Evolutionary conservation across 2,888 invertebrate species (phyloP), one percentile per base, ranked within the genome.

Genomic region (Alloscopus bannaensis): DNA sequence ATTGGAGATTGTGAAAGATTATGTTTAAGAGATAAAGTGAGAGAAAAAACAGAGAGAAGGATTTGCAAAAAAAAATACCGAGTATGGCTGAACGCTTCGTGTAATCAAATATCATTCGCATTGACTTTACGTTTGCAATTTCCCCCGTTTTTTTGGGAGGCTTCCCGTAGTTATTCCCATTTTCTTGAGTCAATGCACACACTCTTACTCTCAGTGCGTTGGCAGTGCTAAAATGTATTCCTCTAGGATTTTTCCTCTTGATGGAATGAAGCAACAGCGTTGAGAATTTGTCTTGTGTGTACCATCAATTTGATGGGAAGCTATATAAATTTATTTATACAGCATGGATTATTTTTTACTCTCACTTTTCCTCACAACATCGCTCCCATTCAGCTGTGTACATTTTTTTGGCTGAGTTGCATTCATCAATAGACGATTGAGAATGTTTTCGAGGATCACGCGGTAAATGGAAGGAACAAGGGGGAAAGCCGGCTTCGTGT

Each of bases 91-190:
- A 18, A n/a, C 29, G 22, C 29, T 24, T 36, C 20, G 36, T 62
- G 42, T 62, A 62, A 62, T 62, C 62, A 62, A 62, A 62, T 62
- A 62, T 62, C 62, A 42, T 24, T 62, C 42, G 40, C 29, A 62
- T 62, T 40, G 42, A 40, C 62, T 62, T 40, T 20, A 62, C 62
- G 42, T 62, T 62, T 20, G 18, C 18, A 18, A 6, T 20, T 6
- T 55, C 55, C 24, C 24, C 22, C 20, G 26, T 55, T 55, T 55
- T 22, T 55, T n/a, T 24, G n/a, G 36, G 13, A 13, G 36, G 36
- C 36, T 36, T 13, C 13, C 36, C 36, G 36, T 36, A 36, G 36
- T 40, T 13, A 40, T 40, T 40, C n/a, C n/a, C n/a, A n/a, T n/a
- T n/a, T n/a, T n/a, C n/a, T n/a, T n/a, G n/a, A n/a, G n/a, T n/a